A percentile compares a stretch with the other conserved stretches of the same genome.
phyloP scores from a whole-genome alignment of 2,888 invertebrate genomes.

The Drosophila stalkeri region DNA sequence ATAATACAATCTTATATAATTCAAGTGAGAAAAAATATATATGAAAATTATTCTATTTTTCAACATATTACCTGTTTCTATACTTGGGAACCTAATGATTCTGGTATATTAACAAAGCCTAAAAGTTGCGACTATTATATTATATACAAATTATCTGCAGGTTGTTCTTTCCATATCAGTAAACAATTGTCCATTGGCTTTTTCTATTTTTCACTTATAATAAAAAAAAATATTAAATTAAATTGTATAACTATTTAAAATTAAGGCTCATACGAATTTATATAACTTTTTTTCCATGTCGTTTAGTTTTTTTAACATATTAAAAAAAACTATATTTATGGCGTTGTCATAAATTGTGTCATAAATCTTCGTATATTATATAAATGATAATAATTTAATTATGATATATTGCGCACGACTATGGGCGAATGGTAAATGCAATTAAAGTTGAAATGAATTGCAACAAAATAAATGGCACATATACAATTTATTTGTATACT shows the following conservation, averaged over 20 bases:
- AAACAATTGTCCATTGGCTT: background rate
- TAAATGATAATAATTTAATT: conserved; percentile 32
- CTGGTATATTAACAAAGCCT: background rate
- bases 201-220: background rate
- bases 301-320: background rate
- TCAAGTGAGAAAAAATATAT: too few relatives aligned
- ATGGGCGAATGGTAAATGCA: conserved; percentile 41
- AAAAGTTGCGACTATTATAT: background rate
- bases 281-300: background rate
- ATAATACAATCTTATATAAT: too few relatives aligned
- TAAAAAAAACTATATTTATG: background rate
- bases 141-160: background rate
- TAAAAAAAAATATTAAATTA: background rate
- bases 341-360: background rate
- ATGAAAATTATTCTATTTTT: too few relatives aligned
- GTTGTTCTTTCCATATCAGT: too few relatives aligned
- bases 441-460: conserved; percentile 47
- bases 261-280: background rate
- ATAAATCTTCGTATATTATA: conserved; percentile 4
- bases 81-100: background rate
- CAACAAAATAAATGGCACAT: conserved; percentile 46
- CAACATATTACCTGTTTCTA: too few relatives aligned
- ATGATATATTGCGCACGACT: background rate
- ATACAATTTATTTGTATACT: conserved; percentile 50
- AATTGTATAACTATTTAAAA: background rate